Percentiles rank a stretch among this genome's conserved stretches.
phyloP scores from a whole-genome alignment of 1,140 invertebrate species.

The Leptinotarsa undecemlineata region DNA sequence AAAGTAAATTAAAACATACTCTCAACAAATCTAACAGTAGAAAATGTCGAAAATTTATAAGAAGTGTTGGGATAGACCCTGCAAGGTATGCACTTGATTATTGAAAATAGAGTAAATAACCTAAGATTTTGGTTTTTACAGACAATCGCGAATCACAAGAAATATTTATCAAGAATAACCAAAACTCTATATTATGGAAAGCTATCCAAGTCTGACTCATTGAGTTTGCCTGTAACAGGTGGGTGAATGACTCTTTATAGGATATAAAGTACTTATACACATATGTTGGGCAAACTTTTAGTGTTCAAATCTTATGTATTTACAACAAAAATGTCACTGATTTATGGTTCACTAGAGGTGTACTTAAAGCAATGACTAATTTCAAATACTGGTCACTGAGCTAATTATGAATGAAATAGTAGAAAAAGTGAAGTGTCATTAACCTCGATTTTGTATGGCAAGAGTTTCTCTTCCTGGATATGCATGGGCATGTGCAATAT shows the following conservation, averaged over 20 bases:
- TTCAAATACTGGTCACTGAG: not conserved
- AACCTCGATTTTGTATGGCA: too few species aligned
- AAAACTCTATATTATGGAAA: constrained; percentile 87
- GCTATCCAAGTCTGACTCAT: constrained; percentile 68
- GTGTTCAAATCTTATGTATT: not conserved
- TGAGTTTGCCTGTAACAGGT: constrained; percentile 82
- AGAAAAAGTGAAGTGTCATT: not conserved
- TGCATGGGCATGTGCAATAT: too few species aligned
- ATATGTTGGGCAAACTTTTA: not conserved
- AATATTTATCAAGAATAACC: constrained; percentile 75
- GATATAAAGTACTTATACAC: not conserved
- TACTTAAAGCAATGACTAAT: too few species aligned
- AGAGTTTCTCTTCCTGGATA: too few species aligned
- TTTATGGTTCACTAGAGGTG: not conserved
- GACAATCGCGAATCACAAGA: constrained; percentile 69
- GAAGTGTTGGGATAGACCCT: constrained; percentile 37
- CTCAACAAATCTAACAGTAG: not conserved
- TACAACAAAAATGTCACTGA: not conserved
- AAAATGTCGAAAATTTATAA: constrained; percentile 46
- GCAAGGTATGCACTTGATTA: constrained; percentile 33
- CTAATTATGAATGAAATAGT: not conserved
- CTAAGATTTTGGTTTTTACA: constrained; percentile 54
- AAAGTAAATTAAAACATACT: too few species aligned
- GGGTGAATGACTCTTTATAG: constrained; percentile 43
- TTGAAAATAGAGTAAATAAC: not conserved